Percentiles rank a stretch among this genome's conserved stretches.
phyloP scores from a whole-genome alignment of 2,797 vertebrate species.

The Arnoldichthys spilopterus region DNA sequence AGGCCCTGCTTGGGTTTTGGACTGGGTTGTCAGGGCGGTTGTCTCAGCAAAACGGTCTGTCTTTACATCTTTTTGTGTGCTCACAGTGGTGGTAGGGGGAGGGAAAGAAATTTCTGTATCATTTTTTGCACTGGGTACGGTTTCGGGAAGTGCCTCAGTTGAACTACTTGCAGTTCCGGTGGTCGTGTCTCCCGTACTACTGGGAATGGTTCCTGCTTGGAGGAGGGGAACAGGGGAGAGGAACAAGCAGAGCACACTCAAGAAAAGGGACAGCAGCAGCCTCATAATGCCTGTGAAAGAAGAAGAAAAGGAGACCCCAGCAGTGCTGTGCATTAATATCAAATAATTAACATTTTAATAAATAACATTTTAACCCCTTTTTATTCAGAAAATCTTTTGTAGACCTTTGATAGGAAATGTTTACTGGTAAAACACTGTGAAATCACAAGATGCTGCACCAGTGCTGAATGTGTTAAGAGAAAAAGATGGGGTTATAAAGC shows the following conservation, averaged over 20 bases:
- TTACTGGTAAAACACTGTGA: too few relatives aligned
- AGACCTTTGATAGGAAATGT: too few relatives aligned
- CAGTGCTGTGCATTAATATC: neutral
- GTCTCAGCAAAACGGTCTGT: too few relatives aligned
- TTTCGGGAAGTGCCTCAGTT: fast-evolving
- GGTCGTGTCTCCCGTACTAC: too few relatives aligned
- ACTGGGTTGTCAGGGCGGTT: too few relatives aligned
- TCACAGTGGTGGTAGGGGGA: fast-evolving
- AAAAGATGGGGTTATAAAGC: neutral
- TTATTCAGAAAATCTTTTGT: too few relatives aligned
- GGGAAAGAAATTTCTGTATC: fast-evolving
- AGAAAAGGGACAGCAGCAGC: neutral
- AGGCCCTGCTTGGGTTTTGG: neutral
- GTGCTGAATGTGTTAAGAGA: neutral
- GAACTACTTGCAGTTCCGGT: fast-evolving
- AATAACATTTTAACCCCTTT: too few relatives aligned
- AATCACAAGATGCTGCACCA: neutral
- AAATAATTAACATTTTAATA: neutral
- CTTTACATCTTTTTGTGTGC: neutral
- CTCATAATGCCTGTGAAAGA: constrained; percentile 29
- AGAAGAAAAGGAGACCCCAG: neutral
- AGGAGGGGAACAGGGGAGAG: neutral
- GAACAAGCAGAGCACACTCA: neutral
- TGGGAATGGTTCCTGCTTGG: too few relatives aligned
- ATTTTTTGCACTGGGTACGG: fast-evolving